Evolutionary conservation across 2,113 vertebrate species (phyloP).

Genomic region (Brachyhypopomus gauderio): DNA sequence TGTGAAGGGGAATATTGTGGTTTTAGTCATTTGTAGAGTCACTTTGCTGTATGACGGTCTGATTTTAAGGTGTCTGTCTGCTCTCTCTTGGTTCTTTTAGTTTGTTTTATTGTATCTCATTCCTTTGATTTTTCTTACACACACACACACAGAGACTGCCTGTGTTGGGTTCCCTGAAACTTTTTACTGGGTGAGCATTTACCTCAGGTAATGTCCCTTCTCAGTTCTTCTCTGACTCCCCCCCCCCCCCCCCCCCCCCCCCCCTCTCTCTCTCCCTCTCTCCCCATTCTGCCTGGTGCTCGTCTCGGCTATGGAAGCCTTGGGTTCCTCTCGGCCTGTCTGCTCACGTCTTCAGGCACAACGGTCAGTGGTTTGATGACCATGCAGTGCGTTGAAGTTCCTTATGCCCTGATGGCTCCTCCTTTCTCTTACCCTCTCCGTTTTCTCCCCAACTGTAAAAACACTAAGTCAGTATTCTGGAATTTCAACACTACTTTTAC

Average conservation of each 20-base stretch:
- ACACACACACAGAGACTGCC: not conserved
- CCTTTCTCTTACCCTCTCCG: constrained; percentile 50
- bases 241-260: constrained; percentile 81
- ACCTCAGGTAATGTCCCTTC: constrained; percentile 65
- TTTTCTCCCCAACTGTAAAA: constrained; percentile 56
- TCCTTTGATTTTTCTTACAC: not conserved
- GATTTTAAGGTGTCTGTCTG: not conserved
- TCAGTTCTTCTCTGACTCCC: constrained; percentile 71
- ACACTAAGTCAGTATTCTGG: constrained; percentile 74
- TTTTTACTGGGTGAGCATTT: constrained; percentile 5
- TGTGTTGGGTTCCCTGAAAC: not conserved
- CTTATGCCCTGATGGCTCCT: constrained; percentile 65
- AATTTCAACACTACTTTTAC: constrained; percentile 78
- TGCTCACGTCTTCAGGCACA: too few species aligned
- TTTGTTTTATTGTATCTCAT: constrained; percentile 1
- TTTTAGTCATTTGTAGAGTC: not conserved
- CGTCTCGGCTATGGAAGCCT: too few species aligned
- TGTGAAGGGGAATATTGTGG: constrained; percentile 15
- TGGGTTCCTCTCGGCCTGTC: too few species aligned
- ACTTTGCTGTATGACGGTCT: not conserved
- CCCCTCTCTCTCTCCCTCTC: constrained; percentile 40
- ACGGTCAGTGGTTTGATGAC: too few species aligned
- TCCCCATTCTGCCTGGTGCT: not conserved
- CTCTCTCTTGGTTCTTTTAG: not conserved
- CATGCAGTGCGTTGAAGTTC: not conserved